Evolutionary conservation across 2,113 vertebrate genomes (phyloP).

Genomic region (Bufo gargarizans): DNA sequence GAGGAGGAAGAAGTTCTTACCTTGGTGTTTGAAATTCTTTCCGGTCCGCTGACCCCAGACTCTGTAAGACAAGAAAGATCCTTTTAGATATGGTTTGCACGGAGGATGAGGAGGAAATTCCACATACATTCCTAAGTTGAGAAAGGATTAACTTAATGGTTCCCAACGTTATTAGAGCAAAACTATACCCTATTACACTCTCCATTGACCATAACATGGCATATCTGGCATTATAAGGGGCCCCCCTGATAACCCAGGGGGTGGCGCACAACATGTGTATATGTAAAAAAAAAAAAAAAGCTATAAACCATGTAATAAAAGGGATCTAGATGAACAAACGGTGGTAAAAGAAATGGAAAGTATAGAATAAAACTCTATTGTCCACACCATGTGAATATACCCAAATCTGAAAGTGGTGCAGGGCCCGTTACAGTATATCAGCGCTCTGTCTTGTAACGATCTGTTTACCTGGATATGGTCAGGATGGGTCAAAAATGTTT

Average conservation of each 20-base stretch:
- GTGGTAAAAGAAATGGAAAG: no score
- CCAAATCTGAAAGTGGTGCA: no score
- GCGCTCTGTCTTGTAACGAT: no score
- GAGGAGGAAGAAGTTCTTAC: slow-evolving; percentile 27
- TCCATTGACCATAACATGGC: slow-evolving; percentile 9
- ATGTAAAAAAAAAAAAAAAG: no score
- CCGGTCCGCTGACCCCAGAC: slow-evolving; percentile 53
- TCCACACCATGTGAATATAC: no score
- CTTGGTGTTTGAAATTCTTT: slow-evolving; percentile 56
- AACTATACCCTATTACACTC: slow-evolving; percentile 29
- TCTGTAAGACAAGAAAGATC: slow-evolving; percentile 54
- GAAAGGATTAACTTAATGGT: slow-evolving; percentile 48
- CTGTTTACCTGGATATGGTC: no score
- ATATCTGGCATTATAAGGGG: not conserved
- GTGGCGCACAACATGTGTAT: not conserved
- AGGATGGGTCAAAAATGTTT: no score
- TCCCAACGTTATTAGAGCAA: slow-evolving; percentile 44
- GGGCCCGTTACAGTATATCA: no score
- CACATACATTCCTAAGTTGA: slow-evolving; percentile 45
- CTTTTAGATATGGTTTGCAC: slow-evolving; percentile 46
- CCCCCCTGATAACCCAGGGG: not conserved
- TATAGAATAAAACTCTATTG: no score
- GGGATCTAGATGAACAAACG: no score
- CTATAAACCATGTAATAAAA: no score
- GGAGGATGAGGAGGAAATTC: slow-evolving; percentile 41